Base-by-base conservation (phyloP, 30 jellyfish, hydroid and myxozoan genomes). In the Aurelia sp. region DNA sequence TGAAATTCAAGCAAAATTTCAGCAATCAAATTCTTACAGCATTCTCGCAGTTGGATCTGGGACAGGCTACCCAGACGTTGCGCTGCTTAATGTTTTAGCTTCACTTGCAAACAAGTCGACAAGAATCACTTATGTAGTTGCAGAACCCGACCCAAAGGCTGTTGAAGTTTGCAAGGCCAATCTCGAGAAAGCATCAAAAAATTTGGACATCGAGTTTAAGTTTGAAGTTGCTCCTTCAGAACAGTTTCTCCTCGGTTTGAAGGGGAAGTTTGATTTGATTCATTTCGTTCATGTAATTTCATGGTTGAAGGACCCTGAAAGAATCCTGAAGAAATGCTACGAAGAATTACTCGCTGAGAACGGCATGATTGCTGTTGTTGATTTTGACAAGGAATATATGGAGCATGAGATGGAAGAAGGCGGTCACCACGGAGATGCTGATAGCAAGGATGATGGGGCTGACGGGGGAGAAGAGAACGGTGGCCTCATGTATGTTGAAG, bases 61-160 rank as follows among this genome's bases (percentile, higher is more conserved):
- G 21, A 55, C 86, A 7, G 86, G 86, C n/a, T 55, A 44, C 44
- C 76, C 86, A 21, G 86, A 76, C 21, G 74, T 20, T 16, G 86
- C 74, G 3, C 35, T 76, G 19, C 64, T 76, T 0, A 74, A 59
- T 61, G 11, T 76, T 2, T n/a, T 76, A 74, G 35, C 86, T 2
- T 30, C 21, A 3, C 8, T 76, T 33, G 86, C 73, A 18, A 59
- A 59, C 35, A 44, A 44, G 55, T 44, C 55, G 3, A 44, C 55
- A 44, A 44, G 16, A 7, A 76, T 76, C 37, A 63, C 63, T 76
- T 76, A 76, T 63, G 63, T 66, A 1, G 86, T 76, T 18, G 66
- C 73, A 21, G 86, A 76, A 23, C 86, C 86, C 3, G 86, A 76
- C 76, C 86, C 86, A 23, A 37, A 59, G 31, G 86, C 86, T 8